These are phyloP conservation scores for Zaprionus tsacasi DNA, from an alignment of 1,140 invertebrate genomes.

Conservation along the genomic window DNA sequence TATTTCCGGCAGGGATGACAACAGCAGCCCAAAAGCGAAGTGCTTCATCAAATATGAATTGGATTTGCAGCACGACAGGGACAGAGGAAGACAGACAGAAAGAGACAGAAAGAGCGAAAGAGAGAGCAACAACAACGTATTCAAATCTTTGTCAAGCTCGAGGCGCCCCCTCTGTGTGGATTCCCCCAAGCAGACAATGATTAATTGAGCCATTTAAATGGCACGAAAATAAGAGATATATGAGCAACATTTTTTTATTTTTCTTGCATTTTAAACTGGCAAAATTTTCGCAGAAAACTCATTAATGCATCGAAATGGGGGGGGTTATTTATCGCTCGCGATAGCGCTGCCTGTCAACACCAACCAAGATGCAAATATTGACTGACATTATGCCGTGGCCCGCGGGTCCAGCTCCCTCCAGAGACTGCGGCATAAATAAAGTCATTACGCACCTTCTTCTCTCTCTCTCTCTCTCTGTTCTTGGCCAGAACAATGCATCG, in stretches of 20 bases:
- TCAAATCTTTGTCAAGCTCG: conserved; percentile 6
- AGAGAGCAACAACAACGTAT: neutral
- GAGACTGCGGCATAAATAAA: conserved; percentile 61
- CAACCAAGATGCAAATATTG: conserved; percentile 64
- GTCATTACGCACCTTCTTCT: conserved; percentile 70
- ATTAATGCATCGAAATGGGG: conserved; percentile 50
- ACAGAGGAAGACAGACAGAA: neutral
- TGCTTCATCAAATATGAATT: conserved; percentile 77
- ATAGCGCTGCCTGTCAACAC: conserved; percentile 55
- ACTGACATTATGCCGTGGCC: conserved; percentile 29
- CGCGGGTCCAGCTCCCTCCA: conserved; percentile 57
- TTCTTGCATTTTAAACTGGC: conserved; percentile 27
- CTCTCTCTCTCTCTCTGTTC: conserved; percentile 26
- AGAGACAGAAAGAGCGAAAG: neutral
- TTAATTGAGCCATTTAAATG: conserved; percentile 74
- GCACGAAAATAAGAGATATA: conserved; percentile 11
- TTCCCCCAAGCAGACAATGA: conserved; percentile 64
- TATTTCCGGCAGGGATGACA: conserved; percentile 54
- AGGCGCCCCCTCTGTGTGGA: conserved; percentile 35
- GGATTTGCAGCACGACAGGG: conserved; percentile 19
- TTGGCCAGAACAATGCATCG: conserved; percentile 39
- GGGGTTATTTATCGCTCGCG: conserved; percentile 57
- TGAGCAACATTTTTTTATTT: neutral
- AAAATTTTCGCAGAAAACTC: conserved; percentile 60
- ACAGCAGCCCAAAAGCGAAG: conserved; percentile 40